These are phyloP conservation scores for Chloropsis hardwickii DNA, from an alignment of 2,113 vertebrate species.

Conservation along the genomic window DNA sequence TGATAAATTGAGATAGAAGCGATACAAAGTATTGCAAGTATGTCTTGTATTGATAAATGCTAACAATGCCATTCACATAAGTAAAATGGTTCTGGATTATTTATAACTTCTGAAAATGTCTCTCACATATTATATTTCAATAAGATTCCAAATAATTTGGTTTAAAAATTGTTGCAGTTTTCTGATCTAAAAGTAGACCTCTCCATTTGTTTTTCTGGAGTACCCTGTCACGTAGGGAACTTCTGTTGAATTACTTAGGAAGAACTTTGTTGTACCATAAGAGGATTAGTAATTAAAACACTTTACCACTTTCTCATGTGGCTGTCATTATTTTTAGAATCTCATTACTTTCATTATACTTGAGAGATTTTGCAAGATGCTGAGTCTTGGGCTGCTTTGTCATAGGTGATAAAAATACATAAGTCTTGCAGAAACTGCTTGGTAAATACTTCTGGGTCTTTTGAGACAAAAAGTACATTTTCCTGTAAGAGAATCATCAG, in stretches of 20 bases:
- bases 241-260: neutral
- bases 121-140: neutral
- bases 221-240: neutral
- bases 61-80: neutral
- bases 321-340: conserved; percentile 16
- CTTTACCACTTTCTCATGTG: neutral
- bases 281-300: neutral
- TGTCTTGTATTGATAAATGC: neutral
- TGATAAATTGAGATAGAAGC: neutral
- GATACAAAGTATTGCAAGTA: neutral
- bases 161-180: neutral
- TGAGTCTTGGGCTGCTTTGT: neutral
- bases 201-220: neutral
- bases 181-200: neutral
- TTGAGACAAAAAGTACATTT: neutral
- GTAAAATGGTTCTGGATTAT: neutral
- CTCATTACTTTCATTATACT: conserved; percentile 22
- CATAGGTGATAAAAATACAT: neutral
- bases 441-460: neutral
- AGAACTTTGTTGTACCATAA: neutral
- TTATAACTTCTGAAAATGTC: neutral
- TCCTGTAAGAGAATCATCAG: neutral
- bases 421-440: neutral
- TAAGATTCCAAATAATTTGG: neutral
- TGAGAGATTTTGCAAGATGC: neutral